Conservation (phyloP, 2,797 vertebrate species). For the Manis pentadactyla region DNA sequence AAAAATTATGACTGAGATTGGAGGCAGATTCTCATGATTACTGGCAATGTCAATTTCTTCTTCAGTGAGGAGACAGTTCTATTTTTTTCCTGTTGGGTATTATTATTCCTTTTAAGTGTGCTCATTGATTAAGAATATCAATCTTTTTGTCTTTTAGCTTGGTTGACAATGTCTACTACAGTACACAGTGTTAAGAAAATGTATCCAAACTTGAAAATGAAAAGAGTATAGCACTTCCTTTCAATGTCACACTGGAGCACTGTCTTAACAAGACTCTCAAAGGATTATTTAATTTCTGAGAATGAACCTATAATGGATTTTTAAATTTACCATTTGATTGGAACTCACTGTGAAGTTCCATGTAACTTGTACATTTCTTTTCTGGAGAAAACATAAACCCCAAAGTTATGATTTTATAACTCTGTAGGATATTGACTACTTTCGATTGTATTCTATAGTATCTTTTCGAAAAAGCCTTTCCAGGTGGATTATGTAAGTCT, state of each 20-base stretch:
- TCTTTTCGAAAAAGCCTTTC: background rate
- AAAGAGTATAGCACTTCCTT: background rate
- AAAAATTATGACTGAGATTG: background rate
- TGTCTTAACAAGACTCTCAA: background rate
- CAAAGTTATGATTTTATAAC: background rate
- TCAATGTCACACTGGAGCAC: background rate
- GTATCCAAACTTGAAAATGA: background rate
- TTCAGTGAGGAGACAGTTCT: background rate
- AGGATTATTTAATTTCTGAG: constrained; percentile 7
- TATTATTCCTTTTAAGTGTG: background rate
- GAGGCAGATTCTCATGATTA: background rate
- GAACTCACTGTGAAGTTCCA: background rate
- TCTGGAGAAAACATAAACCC: background rate
- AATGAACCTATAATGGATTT: background rate
- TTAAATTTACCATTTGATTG: background rate
- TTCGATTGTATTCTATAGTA: background rate
- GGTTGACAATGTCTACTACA: background rate
- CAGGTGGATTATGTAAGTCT: background rate
- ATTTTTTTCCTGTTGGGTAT: background rate
- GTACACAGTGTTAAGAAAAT: background rate
- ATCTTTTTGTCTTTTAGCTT: background rate
- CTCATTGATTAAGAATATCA: background rate
- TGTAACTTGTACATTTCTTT: background rate
- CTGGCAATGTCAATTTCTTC: background rate
- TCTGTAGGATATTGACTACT: background rate